These are phyloP conservation scores for Pyrrhosoma nymphula DNA, from an alignment of 2,888 invertebrate species.

Conservation along the genomic window DNA sequence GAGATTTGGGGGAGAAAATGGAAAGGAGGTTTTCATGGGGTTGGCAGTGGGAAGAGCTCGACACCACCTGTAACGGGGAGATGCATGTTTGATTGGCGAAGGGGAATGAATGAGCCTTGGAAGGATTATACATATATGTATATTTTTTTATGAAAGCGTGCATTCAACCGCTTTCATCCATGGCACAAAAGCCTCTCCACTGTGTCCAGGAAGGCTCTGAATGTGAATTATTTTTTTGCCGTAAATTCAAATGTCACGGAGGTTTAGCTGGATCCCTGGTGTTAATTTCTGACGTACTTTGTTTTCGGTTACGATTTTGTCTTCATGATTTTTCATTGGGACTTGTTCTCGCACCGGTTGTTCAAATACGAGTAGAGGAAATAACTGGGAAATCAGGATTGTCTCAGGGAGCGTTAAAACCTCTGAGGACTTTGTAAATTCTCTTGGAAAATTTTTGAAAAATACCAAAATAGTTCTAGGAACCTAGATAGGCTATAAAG, in stretches of 20 bases:
- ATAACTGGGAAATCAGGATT: not conserved
- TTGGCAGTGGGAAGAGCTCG: not conserved
- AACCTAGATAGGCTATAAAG: too few relatives aligned
- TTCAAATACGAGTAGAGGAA: not conserved
- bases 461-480: too few relatives aligned
- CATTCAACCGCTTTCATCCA: not conserved
- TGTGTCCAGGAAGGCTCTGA: conserved; percentile 7
- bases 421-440: too few relatives aligned
- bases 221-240: not conserved
- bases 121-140: not conserved
- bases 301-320: not conserved
- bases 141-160: not conserved
- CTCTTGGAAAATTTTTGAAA: too few relatives aligned
- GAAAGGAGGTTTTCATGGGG: not conserved
- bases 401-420: not conserved
- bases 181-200: not conserved
- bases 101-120: not conserved
- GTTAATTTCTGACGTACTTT: not conserved
- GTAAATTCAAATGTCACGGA: not conserved
- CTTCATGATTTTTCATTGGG: not conserved
- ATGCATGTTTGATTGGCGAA: conserved; percentile 36
- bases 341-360: not conserved
- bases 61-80: conserved; percentile 26
- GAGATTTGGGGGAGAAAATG: not conserved
- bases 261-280: not conserved